Percentiles rank a stretch among this genome's conserved stretches.
These are phyloP conservation scores for Coregonus suidteri DNA, from an alignment of 2,797 vertebrate genomes.

Conservation along the genomic window DNA sequence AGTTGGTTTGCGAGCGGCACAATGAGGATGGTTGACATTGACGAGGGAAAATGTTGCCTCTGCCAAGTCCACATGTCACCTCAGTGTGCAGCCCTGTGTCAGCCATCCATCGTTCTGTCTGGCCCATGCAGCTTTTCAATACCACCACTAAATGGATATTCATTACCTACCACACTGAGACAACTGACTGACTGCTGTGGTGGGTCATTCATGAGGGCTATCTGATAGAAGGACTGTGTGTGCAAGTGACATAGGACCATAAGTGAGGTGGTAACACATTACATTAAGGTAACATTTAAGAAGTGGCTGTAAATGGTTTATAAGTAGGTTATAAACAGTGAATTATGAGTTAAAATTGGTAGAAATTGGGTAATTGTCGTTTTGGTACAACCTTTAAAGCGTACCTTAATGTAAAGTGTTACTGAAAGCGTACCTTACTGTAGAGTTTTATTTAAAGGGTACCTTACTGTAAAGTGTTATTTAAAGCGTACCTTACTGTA, in stretches of 20 bases:
- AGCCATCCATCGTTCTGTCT: slow-evolving; percentile 6
- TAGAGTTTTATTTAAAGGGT: too few relatives aligned
- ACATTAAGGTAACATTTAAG: background rate
- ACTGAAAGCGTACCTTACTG: too few relatives aligned
- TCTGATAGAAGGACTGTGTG: background rate
- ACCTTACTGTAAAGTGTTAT: too few relatives aligned
- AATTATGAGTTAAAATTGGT: too few relatives aligned
- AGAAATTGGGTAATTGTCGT: too few relatives aligned
- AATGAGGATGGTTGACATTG: slow-evolving; percentile 43
- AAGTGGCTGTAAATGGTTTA: background rate
- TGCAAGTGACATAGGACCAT: background rate
- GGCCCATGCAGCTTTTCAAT: slow-evolving; percentile 23
- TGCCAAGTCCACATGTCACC: slow-evolving; percentile 35
- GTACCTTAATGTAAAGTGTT: background rate
- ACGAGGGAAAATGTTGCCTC: slow-evolving; percentile 41
- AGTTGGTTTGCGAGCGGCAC: slow-evolving; percentile 24
- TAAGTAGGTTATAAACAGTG: too few relatives aligned
- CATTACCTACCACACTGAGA: slow-evolving; percentile 1
- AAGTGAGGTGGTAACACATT: too few relatives aligned
- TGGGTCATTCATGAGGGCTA: too few relatives aligned
- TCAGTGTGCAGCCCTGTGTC: slow-evolving; percentile 6
- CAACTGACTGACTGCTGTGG: background rate
- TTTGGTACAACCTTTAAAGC: too few relatives aligned
- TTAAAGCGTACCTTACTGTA: too few relatives aligned
- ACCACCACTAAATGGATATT: background rate